Base-by-base conservation (phyloP, 2,797 vertebrate species). In the Microcaecilia unicolor region DNA sequence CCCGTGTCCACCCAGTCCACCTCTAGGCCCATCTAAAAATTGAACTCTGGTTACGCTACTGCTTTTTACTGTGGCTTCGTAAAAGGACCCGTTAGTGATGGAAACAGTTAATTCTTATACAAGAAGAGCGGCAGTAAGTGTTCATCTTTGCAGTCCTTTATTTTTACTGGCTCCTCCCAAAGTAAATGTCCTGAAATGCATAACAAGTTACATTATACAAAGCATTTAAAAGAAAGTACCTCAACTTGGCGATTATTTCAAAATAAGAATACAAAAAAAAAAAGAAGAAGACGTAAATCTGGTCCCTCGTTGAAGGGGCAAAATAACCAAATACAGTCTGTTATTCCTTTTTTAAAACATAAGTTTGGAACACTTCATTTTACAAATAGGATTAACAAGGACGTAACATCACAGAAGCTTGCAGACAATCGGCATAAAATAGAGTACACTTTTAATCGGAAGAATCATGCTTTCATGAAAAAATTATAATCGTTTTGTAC, bases 151-250 rank as follows among this genome's bases (percentile, higher is more conserved):
- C 89, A 90, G 80, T 89, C 84, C 84, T 98, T 98, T 99, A 98
- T 99, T 98, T 89, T 86, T 86, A 93, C 78, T 91, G 92, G 85
- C 81, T 93, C 89, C 85, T 93, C 91, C 89, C 89, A 95, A 93
- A 94, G 88, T 90, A 93, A n/a, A 91, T 88, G 87, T 91, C 89
- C 87, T 90, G 87, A 93, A 97, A 97, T 92, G 93, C 89, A 83
- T 92, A 93, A 98, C 94, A 98, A n/a, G 92, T 97, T 97, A 96
- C 92, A 97, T 94, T 89, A 89, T 96, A 97, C 88, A 98, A 98
- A 97, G 91, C 91, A 92, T 93, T 89, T 90, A 94, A 94, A n/a
- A 93, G 89, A 96, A 97, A 97, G 94, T 99, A 99, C 95, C 95
- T 97, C 88, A 84, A 96, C 84, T 96, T 80, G 88, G 90, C 61